Evolutionary conservation across 2,888 invertebrate genomes (phyloP).

Genomic region (Timema podura): DNA sequence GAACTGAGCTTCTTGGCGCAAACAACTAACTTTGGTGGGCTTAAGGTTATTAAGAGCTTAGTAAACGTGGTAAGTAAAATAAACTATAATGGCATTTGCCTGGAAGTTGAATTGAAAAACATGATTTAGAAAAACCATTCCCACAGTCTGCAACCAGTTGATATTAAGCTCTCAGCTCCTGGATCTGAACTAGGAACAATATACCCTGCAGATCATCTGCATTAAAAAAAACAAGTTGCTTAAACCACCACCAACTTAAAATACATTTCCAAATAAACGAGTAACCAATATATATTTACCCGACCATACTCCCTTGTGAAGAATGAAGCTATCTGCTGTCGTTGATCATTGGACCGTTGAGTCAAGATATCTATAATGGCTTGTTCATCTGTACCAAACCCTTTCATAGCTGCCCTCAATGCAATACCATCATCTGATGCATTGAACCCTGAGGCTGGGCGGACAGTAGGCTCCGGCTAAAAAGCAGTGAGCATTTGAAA

Average conservation of each 20-base stretch:
- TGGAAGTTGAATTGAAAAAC: slow-evolving; percentile 15
- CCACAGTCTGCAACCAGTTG: not conserved
- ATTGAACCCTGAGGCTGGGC: slow-evolving; percentile 56
- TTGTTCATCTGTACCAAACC: slow-evolving; percentile 73
- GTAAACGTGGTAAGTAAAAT: not conserved
- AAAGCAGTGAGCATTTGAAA: not conserved
- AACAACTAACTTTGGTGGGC: no score
- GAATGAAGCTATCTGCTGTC: slow-evolving; percentile 63
- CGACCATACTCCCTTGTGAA: slow-evolving; percentile 58
- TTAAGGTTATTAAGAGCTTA: no score
- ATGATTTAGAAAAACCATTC: not conserved
- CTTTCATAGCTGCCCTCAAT: slow-evolving; percentile 67
- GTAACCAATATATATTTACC: slow-evolving; percentile 42
- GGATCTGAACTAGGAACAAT: not conserved
- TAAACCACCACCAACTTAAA: not conserved
- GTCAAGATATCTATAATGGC: slow-evolving; percentile 70
- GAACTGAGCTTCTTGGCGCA: no score
- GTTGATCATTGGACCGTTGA: slow-evolving; percentile 63
- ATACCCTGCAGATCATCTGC: no score
- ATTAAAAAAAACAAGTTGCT: not conserved
- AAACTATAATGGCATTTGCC: not conserved
- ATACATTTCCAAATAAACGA: not conserved
- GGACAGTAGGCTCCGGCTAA: slow-evolving; percentile 53
- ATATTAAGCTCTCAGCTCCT: not conserved
- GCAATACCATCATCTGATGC: slow-evolving; percentile 61